A percentile compares a stretch with the other conserved stretches of the same genome.
These are phyloP conservation scores for Aricia agestis DNA, from an alignment of 1,140 invertebrate species.

Conservation along the genomic window DNA sequence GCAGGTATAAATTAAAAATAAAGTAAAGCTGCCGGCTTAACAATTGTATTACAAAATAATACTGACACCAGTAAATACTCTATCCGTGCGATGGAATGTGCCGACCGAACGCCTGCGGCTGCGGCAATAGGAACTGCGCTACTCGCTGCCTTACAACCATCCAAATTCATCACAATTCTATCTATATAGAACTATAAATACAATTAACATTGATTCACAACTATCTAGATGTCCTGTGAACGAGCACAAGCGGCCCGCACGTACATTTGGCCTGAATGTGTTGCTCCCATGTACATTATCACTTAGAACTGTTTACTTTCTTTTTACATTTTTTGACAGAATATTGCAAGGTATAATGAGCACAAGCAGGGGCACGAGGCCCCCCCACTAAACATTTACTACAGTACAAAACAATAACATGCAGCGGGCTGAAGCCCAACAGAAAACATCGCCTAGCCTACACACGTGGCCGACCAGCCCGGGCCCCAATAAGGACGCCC, in stretches of 20 bases:
- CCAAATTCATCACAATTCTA: constrained; percentile 59
- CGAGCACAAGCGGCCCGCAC: constrained; percentile 33
- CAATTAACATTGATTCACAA: constrained; percentile 63
- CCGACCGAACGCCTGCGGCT: constrained; percentile 42
- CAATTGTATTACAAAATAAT: constrained; percentile 73
- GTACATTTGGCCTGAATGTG: constrained; percentile 27
- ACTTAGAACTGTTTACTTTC: constrained; percentile 1
- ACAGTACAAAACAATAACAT: constrained; percentile 68
- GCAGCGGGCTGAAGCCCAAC: constrained; percentile 41
- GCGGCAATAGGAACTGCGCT: constrained; percentile 58
- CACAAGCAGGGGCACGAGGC: constrained; percentile 18
- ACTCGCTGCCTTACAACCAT: constrained; percentile 50
- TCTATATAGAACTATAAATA: constrained; percentile 65
- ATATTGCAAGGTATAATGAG: constrained; percentile 13
- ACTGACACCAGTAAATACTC: constrained; percentile 72
- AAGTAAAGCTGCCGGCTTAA: constrained; percentile 74
- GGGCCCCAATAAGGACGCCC: constrained; percentile 39
- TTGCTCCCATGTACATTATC: constrained; percentile 20
- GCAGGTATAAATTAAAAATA: constrained; percentile 74
- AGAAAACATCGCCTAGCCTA: constrained; percentile 29
- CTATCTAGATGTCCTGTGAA: constrained; percentile 37
- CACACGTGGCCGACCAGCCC: constrained; percentile 23
- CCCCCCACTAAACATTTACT: constrained; percentile 47
- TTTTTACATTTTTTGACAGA: not conserved
- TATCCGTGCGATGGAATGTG: constrained; percentile 70